These are phyloP conservation scores for Calameuta pallipes DNA, from an alignment of 2,888 invertebrate genomes.

Conservation along the genomic window DNA sequence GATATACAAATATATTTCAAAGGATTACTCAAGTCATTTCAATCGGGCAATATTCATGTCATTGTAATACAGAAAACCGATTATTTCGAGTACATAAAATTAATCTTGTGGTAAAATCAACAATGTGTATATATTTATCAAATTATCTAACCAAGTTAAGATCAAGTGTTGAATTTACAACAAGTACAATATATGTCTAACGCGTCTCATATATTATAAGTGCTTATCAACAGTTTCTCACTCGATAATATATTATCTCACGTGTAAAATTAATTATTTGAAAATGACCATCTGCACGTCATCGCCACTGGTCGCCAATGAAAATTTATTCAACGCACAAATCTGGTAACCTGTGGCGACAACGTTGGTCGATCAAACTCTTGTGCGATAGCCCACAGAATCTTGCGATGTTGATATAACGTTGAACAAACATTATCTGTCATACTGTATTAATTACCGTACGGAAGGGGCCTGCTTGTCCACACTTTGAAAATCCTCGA, in stretches of 20 bases:
- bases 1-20: background rate
- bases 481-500: background rate
- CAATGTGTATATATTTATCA: background rate
- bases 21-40: background rate
- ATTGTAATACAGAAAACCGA: background rate
- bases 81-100: background rate
- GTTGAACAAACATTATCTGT: slow-evolving; percentile 5
- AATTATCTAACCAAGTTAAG: background rate
- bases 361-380: slow-evolving; percentile 5
- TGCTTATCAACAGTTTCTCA: background rate
- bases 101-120: background rate
- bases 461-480: background rate
- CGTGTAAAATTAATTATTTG: background rate
- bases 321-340: slow-evolving; percentile 2
- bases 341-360: slow-evolving; percentile 6
- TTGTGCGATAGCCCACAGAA: background rate
- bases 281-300: background rate
- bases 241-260: background rate
- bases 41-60: background rate
- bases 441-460: slow-evolving; percentile 10
- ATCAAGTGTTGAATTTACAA: background rate
- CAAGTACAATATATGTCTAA: background rate
- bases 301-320: background rate
- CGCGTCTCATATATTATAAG: background rate
- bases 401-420: slow-evolving; percentile 1